These are phyloP conservation scores for Drosophila malerkotliana DNA, from an alignment of 1,140 invertebrate genomes.

Conservation along the genomic window DNA sequence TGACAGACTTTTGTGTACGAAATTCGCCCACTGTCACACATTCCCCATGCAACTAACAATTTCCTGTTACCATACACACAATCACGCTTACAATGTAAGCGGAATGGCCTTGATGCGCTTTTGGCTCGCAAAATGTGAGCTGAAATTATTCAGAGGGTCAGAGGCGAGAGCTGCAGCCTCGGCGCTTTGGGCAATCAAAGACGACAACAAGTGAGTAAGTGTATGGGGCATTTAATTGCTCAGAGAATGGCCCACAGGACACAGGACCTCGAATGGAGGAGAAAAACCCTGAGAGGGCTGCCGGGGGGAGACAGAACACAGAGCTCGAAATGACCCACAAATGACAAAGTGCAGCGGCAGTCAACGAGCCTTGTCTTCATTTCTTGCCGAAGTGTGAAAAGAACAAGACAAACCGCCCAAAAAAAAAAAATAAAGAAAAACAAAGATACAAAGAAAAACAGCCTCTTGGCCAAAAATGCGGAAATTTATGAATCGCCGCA, in stretches of 20 bases:
- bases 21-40: constrained; percentile 20
- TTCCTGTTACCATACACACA: constrained; percentile 48
- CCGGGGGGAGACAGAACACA: neutral
- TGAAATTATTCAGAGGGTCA: constrained; percentile 74
- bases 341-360: constrained; percentile 74
- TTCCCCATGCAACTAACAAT: constrained; percentile 48
- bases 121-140: constrained; percentile 58
- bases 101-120: constrained; percentile 56
- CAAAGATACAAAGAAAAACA: constrained; percentile 21
- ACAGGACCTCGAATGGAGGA: neutral
- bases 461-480: constrained; percentile 35
- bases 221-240: constrained; percentile 71
- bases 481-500: constrained; percentile 73
- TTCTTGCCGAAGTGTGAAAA: constrained; percentile 63
- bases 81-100: constrained; percentile 36
- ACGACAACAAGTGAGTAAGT: constrained; percentile 53
- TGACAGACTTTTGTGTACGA: neutral
- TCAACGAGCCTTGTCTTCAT: constrained; percentile 66
- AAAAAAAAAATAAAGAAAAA: constrained; percentile 46
- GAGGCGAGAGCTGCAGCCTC: constrained; percentile 30
- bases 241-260: constrained; percentile 43
- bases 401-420: constrained; percentile 45
- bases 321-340: constrained; percentile 53
- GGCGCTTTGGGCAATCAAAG: constrained; percentile 63
- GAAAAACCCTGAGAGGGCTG: neutral